Conservation (phyloP, 2,797 vertebrate genomes). For the Enteromius unitaeniatus region DNA sequence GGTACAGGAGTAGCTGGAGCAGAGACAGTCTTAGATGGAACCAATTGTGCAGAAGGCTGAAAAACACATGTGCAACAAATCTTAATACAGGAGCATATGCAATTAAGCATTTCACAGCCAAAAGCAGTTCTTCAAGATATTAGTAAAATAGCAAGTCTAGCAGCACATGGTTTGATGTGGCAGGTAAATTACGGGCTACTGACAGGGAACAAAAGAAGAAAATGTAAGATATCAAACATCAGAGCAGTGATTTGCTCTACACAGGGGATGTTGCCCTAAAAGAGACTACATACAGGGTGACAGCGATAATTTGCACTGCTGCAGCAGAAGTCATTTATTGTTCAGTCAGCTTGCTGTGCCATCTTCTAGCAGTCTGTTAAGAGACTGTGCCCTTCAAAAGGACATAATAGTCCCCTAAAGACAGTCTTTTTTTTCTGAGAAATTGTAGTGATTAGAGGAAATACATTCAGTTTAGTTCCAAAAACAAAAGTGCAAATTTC, state of each 20-base stretch:
- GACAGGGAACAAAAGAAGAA: slow-evolving; percentile 13
- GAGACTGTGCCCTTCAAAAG: slow-evolving; percentile 16
- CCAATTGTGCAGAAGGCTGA: slow-evolving; percentile 53
- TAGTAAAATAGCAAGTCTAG: neutral
- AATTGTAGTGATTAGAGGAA: slow-evolving; percentile 7
- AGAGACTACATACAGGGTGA: slow-evolving; percentile 4
- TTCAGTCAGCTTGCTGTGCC: neutral
- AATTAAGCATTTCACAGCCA: neutral
- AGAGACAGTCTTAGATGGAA: slow-evolving; percentile 62
- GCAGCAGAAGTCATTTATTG: slow-evolving; percentile 16
- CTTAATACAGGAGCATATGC: neutral
- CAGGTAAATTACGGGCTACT: slow-evolving; percentile 43
- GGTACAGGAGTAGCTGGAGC: slow-evolving; percentile 70
- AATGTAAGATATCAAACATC: slow-evolving; percentile 19
- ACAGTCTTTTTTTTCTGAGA: neutral
- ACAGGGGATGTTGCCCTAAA: slow-evolving; percentile 29
- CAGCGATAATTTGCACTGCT: slow-evolving; percentile 42
- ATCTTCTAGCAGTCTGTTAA: slow-evolving; percentile 17
- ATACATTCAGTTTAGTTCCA: slow-evolving; percentile 2
- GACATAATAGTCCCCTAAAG: slow-evolving; percentile 10
- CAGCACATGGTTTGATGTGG: slow-evolving; percentile 17
- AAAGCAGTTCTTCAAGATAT: neutral
- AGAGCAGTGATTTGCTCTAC: slow-evolving; percentile 16
- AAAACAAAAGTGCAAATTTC: neutral
- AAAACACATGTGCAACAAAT: slow-evolving; percentile 30